Percentiles rank a stretch among this genome's conserved stretches.
phyloP scores from a whole-genome alignment of 2,888 invertebrate species.

The Serrognathus titanus region DNA sequence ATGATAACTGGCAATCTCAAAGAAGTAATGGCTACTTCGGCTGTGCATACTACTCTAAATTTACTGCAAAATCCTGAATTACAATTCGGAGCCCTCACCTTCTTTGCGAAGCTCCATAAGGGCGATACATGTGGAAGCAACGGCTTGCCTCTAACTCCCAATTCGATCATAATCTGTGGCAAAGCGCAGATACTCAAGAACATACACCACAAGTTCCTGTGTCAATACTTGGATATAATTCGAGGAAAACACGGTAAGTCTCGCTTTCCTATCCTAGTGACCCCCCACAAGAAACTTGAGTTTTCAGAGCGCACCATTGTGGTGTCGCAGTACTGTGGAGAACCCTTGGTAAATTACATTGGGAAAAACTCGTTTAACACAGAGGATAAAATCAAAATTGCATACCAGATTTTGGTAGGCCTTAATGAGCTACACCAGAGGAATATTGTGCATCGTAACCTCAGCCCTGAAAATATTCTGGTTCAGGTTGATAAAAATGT shows the following conservation, averaged over 20 bases:
- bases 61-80: constrained; percentile 50
- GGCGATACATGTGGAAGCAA: constrained; percentile 92
- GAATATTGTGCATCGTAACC: constrained; percentile 73
- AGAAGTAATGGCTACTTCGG: not conserved
- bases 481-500: constrained; percentile 68
- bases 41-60: not conserved
- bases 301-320: constrained; percentile 74
- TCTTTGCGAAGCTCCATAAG: constrained; percentile 86
- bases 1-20: not conserved
- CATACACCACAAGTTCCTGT: constrained; percentile 76
- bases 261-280: not conserved
- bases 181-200: constrained; percentile 79
- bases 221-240: constrained; percentile 86
- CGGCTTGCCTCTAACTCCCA: constrained; percentile 93
- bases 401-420: constrained; percentile 70
- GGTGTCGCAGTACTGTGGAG: constrained; percentile 75
- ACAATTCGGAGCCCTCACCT: constrained; percentile 82
- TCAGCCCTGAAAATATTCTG: constrained; percentile 80
- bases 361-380: constrained; percentile 51
- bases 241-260: constrained; percentile 87
- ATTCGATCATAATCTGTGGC: constrained; percentile 91
- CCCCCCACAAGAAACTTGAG: not conserved
- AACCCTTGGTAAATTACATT: constrained; percentile 54
- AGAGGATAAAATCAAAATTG: constrained; percentile 61
- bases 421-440: constrained; percentile 69